These are phyloP conservation scores for Odontomyia ornata DNA, from an alignment of 2,888 invertebrate genomes.

Conservation along the genomic window DNA sequence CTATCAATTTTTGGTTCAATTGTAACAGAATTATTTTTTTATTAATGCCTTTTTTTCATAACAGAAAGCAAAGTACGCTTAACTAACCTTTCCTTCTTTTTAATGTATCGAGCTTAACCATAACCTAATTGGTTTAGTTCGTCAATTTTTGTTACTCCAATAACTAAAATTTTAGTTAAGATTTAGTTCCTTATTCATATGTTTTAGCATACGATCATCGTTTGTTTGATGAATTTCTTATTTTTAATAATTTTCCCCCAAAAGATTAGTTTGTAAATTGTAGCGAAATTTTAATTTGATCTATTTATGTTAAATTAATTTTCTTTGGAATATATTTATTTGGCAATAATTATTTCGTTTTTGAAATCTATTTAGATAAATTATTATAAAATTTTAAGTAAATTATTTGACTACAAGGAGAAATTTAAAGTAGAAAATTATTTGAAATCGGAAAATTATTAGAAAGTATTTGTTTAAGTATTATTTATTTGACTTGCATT, in stretches of 20 bases:
- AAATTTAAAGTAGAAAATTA: not conserved
- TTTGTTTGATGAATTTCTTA: too few relatives aligned
- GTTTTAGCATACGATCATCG: too few relatives aligned
- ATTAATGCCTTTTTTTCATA: constrained; percentile 38
- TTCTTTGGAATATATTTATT: constrained; percentile 28
- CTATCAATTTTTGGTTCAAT: not conserved
- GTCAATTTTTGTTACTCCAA: too few relatives aligned
- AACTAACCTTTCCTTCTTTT: not conserved
- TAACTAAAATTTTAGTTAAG: too few relatives aligned
- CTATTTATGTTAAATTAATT: not conserved
- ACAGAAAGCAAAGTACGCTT: constrained; percentile 20
- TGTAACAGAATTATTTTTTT: not conserved
- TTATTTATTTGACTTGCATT: too few relatives aligned
- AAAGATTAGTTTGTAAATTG: constrained; percentile 6
- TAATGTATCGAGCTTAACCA: not conserved
- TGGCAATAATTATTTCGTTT: constrained; percentile 46
- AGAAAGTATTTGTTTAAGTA: too few relatives aligned
- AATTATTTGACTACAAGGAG: constrained; percentile 13
- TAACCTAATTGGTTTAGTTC: not conserved
- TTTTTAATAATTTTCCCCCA: not conserved
- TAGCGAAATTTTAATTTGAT: not conserved
- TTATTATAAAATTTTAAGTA: constrained; percentile 39
- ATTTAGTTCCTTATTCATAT: too few relatives aligned
- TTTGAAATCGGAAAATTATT: too few relatives aligned
- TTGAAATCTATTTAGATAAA: constrained; percentile 31